Evolutionary conservation across 2,113 vertebrate genomes (phyloP).

Genomic region (Cathartes aura): DNA sequence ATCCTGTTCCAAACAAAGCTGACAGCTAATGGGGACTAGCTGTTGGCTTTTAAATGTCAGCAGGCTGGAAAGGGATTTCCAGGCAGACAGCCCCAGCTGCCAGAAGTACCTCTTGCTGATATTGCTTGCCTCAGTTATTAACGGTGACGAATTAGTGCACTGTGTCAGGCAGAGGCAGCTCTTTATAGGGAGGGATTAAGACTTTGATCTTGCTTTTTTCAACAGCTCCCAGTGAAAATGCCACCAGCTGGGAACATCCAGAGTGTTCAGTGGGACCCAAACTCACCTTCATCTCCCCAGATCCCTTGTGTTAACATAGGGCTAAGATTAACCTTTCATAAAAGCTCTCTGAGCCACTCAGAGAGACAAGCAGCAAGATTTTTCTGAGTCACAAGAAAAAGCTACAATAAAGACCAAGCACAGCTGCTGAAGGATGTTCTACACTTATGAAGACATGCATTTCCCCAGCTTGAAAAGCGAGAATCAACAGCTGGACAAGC

Average conservation of each 20-base stretch:
- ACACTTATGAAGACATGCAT: neutral
- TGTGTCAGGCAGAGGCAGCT: neutral
- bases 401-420: neutral
- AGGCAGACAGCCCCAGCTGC: constrained; percentile 53
- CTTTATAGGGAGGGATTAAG: neutral
- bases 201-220: neutral
- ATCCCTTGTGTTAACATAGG: neutral
- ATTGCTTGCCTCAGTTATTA: neutral
- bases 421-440: constrained; percentile 10
- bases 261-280: neutral
- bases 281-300: neutral
- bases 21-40: constrained; percentile 27
- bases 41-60: constrained; percentile 65
- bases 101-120: constrained; percentile 52
- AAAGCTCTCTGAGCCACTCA: neutral
- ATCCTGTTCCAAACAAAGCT: neutral
- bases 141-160: neutral
- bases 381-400: neutral
- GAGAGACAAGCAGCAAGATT: neutral
- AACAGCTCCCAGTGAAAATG: neutral
- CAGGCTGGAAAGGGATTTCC: constrained; percentile 62
- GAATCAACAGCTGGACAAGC: constrained; percentile 5
- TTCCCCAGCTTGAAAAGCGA: neutral
- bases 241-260: neutral
- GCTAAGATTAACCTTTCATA: constrained; percentile 1